Percentiles rank a stretch among this genome's conserved stretches.
Conservation (phyloP, 2,888 invertebrate genomes). For the Pyralis farinalis region DNA sequence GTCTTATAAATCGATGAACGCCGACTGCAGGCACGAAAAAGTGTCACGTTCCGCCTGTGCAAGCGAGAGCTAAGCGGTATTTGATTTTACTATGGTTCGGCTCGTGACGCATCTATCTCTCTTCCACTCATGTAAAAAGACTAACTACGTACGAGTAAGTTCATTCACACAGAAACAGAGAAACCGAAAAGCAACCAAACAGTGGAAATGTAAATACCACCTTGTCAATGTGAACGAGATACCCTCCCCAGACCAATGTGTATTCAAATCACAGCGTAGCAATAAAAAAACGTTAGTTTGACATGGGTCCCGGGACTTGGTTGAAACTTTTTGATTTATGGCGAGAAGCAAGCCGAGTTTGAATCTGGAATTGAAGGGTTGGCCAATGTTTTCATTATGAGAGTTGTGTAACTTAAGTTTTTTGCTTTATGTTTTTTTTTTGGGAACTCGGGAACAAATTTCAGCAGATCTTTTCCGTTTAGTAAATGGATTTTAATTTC, state of each 20-base stretch:
- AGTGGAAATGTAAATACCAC: conserved; percentile 7
- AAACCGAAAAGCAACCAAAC: not conserved
- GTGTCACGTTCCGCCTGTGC: no score
- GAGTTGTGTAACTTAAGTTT: not conserved
- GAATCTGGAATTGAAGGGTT: conserved; percentile 6
- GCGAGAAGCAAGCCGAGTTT: conserved; percentile 11
- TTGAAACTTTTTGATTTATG: conserved; percentile 27
- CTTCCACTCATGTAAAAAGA: no score
- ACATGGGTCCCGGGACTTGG: conserved; percentile 19
- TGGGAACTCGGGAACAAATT: no score
- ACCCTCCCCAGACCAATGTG: conserved; percentile 11
- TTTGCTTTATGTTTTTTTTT: no score
- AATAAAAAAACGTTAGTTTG: conserved; percentile 27
- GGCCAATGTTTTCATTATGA: conserved; percentile 2
- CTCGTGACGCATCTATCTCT: no score
- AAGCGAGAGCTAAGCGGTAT: no score
- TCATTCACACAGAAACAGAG: not conserved
- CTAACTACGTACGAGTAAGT: no score
- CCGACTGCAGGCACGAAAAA: no score
- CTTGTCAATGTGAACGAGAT: conserved; percentile 10
- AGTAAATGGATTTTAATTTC: no score
- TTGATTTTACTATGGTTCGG: no score
- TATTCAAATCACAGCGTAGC: conserved; percentile 27
- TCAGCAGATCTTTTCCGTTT: no score
- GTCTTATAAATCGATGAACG: no score